Conservation (phyloP, 2,113 vertebrate genomes). For the Apteryx owenii region DNA sequence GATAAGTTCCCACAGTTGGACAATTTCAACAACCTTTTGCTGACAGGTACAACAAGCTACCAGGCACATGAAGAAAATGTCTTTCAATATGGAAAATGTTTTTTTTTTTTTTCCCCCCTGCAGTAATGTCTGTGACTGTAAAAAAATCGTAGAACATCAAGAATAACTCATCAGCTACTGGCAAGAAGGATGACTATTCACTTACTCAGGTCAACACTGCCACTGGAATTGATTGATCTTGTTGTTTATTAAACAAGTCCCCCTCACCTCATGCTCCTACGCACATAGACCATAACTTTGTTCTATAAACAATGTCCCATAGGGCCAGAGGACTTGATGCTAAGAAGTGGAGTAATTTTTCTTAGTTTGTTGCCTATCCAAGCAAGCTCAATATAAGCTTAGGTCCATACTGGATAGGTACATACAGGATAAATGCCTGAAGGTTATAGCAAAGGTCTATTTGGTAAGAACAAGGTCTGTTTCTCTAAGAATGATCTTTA, state of each 20-base stretch:
- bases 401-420: neutral
- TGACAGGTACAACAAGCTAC: neutral
- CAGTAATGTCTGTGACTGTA: neutral
- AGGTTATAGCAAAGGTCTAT: neutral
- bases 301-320: neutral
- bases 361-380: neutral
- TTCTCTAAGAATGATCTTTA: neutral
- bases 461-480: neutral
- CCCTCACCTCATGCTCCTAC: neutral
- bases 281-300: neutral
- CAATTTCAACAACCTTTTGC: neutral
- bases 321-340: neutral
- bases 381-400: neutral
- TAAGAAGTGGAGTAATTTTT: neutral
- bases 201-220: neutral
- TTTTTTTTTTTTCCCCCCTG: neutral
- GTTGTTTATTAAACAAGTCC: neutral
- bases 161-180: neutral
- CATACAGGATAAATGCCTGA: neutral
- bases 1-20: rapidly evolving
- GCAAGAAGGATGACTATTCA: neutral
- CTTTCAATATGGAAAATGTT: neutral
- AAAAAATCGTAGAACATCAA: neutral
- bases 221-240: neutral
- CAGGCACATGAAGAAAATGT: neutral